These are phyloP conservation scores for Porites lutea DNA, from an alignment of 64 coral and sea anemone species.

Conservation along the genomic window DNA sequence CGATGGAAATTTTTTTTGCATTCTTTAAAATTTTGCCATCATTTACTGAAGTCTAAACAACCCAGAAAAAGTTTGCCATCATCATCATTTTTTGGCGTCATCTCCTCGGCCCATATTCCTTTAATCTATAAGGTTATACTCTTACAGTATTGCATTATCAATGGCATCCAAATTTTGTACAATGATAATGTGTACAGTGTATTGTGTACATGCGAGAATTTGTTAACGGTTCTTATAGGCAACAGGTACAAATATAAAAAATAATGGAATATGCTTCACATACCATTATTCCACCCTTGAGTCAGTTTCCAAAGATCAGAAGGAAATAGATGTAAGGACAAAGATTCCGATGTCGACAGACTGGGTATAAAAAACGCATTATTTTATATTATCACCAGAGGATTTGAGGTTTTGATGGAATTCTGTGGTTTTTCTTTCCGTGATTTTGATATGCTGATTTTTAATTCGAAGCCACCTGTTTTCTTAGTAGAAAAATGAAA, in stretches of 20 bases:
- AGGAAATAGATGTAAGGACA: not conserved
- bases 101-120: not conserved
- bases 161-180: conserved; percentile 21
- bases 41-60: not conserved
- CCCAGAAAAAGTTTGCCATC: not conserved
- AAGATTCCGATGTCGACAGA: not conserved
- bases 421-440: conserved; percentile 12
- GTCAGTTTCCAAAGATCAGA: not conserved
- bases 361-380: conserved; percentile 7
- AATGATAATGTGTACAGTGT: not conserved
- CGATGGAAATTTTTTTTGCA: not conserved
- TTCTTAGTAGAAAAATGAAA: not conserved
- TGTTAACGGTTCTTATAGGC: conserved; percentile 8
- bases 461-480: conserved; percentile 5
- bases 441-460: conserved; percentile 8
- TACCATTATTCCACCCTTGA: not conserved
- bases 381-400: not conserved
- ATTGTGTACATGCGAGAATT: not conserved
- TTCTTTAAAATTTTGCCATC: not conserved
- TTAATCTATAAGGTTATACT: not conserved
- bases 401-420: conserved; percentile 10
- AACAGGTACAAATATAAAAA: not conserved
- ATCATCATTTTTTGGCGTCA: not conserved
- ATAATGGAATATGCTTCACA: not conserved
- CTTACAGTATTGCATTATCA: not conserved